Evolutionary conservation across 2,888 invertebrate genomes (phyloP).

Genomic region (Calliphora vomitoria): DNA sequence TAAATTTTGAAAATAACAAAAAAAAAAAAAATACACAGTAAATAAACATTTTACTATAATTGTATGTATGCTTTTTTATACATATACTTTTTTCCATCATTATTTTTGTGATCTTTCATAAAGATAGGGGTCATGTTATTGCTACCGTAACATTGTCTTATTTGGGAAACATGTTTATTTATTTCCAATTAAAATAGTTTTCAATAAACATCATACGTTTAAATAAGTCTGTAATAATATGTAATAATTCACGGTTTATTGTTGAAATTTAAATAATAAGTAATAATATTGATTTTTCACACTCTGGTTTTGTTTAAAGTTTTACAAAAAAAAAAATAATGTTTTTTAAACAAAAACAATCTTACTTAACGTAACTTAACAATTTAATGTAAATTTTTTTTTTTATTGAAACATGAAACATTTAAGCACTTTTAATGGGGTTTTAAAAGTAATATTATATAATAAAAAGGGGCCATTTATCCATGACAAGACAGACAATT

Average conservation of each 20-base stretch:
- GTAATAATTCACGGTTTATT: conserved; percentile 8
- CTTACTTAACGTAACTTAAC: not conserved
- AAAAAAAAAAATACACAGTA: not conserved
- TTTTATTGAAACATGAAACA: not conserved
- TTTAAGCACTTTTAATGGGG: not conserved
- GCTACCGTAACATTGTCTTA: conserved; percentile 6
- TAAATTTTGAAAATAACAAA: not conserved
- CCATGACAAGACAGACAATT: not conserved
- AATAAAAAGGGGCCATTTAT: conserved; percentile 1
- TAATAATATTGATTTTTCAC: conserved; percentile 35
- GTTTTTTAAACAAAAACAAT: not conserved
- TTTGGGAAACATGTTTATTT: conserved; percentile 16
- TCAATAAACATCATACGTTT: not conserved
- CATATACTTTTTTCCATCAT: not conserved
- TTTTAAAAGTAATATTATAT: conserved; percentile 1
- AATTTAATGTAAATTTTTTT: no score
- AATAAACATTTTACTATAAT: conserved; percentile 18
- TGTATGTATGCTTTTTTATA: not conserved
- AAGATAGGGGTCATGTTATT: conserved; percentile 13
- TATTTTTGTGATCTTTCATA: conserved; percentile 17
- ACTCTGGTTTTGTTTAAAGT: not conserved
- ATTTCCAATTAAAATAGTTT: conserved; percentile 21
- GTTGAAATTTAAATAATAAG: conserved; percentile 15
- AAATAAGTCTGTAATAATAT: not conserved
- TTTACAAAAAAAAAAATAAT: no score